Conservation (phyloP, 2,888 invertebrate genomes). For the Drosophila cracens region DNA sequence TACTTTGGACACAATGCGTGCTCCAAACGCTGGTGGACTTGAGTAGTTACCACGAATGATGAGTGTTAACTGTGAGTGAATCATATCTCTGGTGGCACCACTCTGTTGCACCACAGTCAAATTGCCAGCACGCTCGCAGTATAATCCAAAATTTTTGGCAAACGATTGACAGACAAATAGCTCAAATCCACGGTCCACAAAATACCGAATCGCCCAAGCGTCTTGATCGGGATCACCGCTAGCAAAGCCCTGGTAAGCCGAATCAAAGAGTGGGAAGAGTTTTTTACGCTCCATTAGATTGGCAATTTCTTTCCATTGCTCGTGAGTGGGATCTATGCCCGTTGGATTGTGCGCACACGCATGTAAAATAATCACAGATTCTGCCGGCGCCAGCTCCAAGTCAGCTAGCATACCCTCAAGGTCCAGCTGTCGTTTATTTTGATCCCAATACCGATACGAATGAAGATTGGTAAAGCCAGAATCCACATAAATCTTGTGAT, state of each 20-base stretch:
- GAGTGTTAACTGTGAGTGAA: constrained; percentile 95
- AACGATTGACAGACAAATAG: constrained; percentile 97
- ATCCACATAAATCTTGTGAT: constrained; percentile 93
- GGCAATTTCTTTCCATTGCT: constrained; percentile 96
- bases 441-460: constrained; percentile 97
- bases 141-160: constrained; percentile 99
- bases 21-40: constrained; percentile 98
- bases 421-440: constrained; percentile 76
- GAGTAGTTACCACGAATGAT: constrained; percentile 96
- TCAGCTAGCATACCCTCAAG: constrained; percentile 89
- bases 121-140: constrained; percentile 99
- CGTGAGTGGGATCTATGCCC: constrained; percentile 96
- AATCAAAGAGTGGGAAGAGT: constrained; percentile 96
- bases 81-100: constrained; percentile 87
- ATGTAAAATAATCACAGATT: constrained; percentile 95
- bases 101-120: constrained; percentile 92
- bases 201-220: constrained; percentile 96
- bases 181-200: constrained; percentile 95
- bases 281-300: constrained; percentile 93
- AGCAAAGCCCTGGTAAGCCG: constrained; percentile 98
- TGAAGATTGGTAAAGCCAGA: constrained; percentile 92
- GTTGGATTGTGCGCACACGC: constrained; percentile 99
- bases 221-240: constrained; percentile 97
- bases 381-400: constrained; percentile 91
- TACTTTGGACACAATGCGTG: constrained; percentile 93